Evolutionary conservation across 2,797 vertebrate genomes (phyloP).

Genomic region (Megalops cyprinoides): DNA sequence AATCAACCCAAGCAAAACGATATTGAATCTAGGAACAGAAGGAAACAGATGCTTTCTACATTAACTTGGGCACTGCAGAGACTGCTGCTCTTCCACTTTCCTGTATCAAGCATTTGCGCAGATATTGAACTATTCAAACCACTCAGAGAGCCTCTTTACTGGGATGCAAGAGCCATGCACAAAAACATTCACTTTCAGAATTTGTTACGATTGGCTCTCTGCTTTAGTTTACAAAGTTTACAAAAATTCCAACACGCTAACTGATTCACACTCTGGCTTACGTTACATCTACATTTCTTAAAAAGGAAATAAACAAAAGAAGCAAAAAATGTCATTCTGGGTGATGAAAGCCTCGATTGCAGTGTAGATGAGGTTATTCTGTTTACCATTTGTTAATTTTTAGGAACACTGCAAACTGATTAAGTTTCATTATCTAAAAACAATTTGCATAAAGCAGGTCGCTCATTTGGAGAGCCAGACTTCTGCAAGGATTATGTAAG

Average conservation of each 20-base stretch:
- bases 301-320: not conserved
- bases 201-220: too few species aligned
- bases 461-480: not conserved
- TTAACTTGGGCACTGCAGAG: not conserved
- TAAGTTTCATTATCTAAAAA: not conserved
- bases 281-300: not conserved
- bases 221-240: not conserved
- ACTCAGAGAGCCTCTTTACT: not conserved
- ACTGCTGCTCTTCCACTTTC: not conserved
- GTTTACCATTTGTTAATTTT: not conserved
- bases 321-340: not conserved
- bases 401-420: not conserved
- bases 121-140: not conserved
- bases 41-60: not conserved
- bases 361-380: not conserved
- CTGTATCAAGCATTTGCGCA: not conserved
- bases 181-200: constrained; percentile 4
- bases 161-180: not conserved
- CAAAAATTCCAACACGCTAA: not conserved
- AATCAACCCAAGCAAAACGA: too few species aligned
- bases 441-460: not conserved
- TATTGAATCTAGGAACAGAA: constrained; percentile 6
- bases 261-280: not conserved
- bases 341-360: not conserved
- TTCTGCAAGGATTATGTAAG: not conserved